These are phyloP conservation scores for Heterodera carotae DNA, from an alignment of 1,140 invertebrate genomes.

Conservation along the genomic window DNA sequence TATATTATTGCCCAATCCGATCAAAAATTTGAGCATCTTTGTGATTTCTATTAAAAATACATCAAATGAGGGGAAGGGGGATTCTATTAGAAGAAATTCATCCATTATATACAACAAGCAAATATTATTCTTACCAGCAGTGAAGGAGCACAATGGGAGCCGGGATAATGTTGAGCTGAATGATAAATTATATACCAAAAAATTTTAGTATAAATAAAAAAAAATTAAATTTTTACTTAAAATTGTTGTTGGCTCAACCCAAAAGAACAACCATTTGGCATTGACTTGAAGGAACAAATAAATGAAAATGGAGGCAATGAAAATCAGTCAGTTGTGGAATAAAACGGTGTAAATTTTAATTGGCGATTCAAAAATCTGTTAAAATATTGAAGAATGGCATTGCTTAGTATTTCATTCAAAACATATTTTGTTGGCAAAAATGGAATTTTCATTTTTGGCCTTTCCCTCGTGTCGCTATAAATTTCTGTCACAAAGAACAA, in stretches of 20 bases:
- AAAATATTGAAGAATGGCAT: conserved; percentile 20
- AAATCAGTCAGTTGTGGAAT: conserved; percentile 89
- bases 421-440: background rate
- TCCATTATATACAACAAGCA: too few relatives aligned
- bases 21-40: too few relatives aligned
- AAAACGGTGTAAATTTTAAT: conserved; percentile 84
- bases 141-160: conserved; percentile 70
- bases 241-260: conserved; percentile 68
- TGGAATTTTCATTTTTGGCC: conserved; percentile 67
- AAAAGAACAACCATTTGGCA: conserved; percentile 82
- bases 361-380: conserved; percentile 62
- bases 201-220: too few relatives aligned
- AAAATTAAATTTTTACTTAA: conserved; percentile 44
- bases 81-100: too few relatives aligned
- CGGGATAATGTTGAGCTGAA: conserved; percentile 48
- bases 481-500: background rate
- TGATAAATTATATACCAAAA: too few relatives aligned
- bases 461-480: background rate
- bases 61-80: too few relatives aligned
- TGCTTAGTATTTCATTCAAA: background rate
- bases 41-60: too few relatives aligned
- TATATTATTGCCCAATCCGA: too few relatives aligned
- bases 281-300: conserved; percentile 88
- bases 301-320: conserved; percentile 84
- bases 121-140: conserved; percentile 67